Evolutionary conservation across 2,888 invertebrate species (phyloP).

Genomic region (Watsonalla cultraria): DNA sequence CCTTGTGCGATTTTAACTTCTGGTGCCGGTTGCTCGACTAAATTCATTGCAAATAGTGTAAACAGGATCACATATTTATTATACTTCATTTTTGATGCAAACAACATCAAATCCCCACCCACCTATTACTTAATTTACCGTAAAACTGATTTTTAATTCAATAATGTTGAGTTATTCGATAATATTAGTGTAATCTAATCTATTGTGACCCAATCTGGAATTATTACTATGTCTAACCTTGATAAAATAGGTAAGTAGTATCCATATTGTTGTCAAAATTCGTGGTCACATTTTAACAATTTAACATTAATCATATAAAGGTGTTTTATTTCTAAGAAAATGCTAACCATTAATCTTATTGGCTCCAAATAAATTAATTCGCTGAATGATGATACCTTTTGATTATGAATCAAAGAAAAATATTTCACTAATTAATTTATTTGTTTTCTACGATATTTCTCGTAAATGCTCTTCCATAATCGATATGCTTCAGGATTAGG

Average conservation of each 20-base stretch:
- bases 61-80: conserved; percentile 42
- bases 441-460: conserved; percentile 26
- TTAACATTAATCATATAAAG: no score
- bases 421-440: conserved; percentile 16
- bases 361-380: no score
- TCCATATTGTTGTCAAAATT: no score
- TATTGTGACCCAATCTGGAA: neutral
- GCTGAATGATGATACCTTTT: no score
- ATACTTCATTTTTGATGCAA: conserved; percentile 24
- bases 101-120: no score
- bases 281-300: no score
- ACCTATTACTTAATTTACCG: no score
- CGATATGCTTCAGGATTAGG: conserved; percentile 36
- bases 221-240: neutral
- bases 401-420: neutral
- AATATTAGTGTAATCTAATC: neutral
- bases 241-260: no score
- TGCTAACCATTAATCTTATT: no score
- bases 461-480: conserved; percentile 45
- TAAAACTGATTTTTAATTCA: neutral
- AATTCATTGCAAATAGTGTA: conserved; percentile 44
- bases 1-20: conserved; percentile 46
- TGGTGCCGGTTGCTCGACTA: conserved; percentile 50
- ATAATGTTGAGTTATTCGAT: neutral
- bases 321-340: no score